These are phyloP conservation scores for Allophyes oxyacanthae DNA, from an alignment of 2,888 invertebrate genomes.

Conservation along the genomic window DNA sequence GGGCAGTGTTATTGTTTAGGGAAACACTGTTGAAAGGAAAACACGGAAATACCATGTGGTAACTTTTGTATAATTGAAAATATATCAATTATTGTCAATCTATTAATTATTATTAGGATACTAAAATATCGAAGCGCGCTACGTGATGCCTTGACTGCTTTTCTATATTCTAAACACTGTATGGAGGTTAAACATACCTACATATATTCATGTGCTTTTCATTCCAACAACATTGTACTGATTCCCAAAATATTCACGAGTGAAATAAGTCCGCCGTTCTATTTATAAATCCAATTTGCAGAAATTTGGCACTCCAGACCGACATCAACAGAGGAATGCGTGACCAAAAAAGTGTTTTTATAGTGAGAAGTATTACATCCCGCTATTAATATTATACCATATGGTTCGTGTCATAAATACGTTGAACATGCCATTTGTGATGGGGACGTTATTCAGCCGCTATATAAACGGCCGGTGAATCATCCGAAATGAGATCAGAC, in stretches of 20 bases:
- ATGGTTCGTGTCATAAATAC: constrained; percentile 53
- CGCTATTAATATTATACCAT: constrained; percentile 38
- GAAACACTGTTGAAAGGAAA: not conserved
- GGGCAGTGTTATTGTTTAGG: constrained; percentile 26
- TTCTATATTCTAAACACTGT: no score
- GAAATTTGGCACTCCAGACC: constrained; percentile 47
- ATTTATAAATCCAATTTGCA: constrained; percentile 48
- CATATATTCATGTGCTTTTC: constrained; percentile 2
- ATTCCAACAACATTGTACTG: constrained; percentile 27
- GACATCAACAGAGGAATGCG: constrained; percentile 36
- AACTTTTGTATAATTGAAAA: constrained; percentile 9
- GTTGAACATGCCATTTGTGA: constrained; percentile 59
- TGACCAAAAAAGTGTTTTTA: constrained; percentile 33
- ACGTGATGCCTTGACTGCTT: no score
- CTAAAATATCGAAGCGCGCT: no score
- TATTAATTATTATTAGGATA: no score
- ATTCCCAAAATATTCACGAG: constrained; percentile 36
- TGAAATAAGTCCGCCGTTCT: constrained; percentile 27
- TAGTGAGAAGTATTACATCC: constrained; percentile 8
- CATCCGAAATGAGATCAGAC: constrained; percentile 79
- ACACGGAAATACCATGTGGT: constrained; percentile 2
- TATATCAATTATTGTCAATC: not conserved
- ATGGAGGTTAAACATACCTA: constrained; percentile 14
- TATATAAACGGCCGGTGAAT: constrained; percentile 74
- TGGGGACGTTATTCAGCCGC: constrained; percentile 56